Percentiles rank a stretch among this genome's conserved stretches.
Conservation (phyloP, 2,113 vertebrate genomes). For the Perccottus glenii region DNA sequence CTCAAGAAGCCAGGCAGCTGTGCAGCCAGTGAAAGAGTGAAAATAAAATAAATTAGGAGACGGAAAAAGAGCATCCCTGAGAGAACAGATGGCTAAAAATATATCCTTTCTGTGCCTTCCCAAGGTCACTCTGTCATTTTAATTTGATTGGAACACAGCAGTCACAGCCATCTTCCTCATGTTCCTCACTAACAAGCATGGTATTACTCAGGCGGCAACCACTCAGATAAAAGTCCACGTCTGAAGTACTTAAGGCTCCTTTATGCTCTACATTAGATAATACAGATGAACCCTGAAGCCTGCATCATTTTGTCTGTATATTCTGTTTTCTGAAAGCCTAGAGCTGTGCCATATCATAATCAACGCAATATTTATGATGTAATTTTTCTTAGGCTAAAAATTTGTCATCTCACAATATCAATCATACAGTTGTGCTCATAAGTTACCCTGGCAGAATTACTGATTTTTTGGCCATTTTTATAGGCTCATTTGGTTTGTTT, state of each 20-base stretch:
- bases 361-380: too few species aligned
- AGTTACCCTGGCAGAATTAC: too few species aligned
- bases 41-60: conserved; percentile 14
- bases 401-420: too few species aligned
- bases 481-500: too few species aligned
- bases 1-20: conserved; percentile 21
- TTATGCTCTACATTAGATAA: conserved; percentile 8
- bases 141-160: conserved; percentile 72
- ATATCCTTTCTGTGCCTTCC: conserved; percentile 53
- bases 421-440: too few species aligned
- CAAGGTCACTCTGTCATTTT: conserved; percentile 74
- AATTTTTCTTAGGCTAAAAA: too few species aligned
- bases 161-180: conserved; percentile 57
- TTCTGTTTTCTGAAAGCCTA: too few species aligned
- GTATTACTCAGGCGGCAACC: conserved; percentile 30
- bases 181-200: conserved; percentile 64
- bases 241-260: conserved; percentile 33
- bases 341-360: too few species aligned
- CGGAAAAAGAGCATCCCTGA: conserved; percentile 47
- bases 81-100: conserved; percentile 68
- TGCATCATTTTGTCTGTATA: too few species aligned
- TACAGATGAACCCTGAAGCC: not conserved
- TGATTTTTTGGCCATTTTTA: too few species aligned
- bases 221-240: conserved; percentile 24
- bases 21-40: not conserved